Conservation (phyloP, 2,888 invertebrate species). For the Dione juno region DNA sequence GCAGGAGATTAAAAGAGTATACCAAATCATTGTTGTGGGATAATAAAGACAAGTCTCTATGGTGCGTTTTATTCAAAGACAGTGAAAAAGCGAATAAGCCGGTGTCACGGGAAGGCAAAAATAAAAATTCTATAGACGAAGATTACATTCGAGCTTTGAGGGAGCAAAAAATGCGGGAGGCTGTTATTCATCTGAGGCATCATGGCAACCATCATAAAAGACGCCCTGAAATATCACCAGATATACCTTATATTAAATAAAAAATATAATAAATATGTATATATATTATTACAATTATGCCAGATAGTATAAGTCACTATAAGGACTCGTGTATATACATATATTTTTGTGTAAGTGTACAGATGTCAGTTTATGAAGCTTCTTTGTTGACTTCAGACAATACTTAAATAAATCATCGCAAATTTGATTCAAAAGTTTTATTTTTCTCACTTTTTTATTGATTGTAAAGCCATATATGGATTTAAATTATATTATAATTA, state of each 20-base stretch:
- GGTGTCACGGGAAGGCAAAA: conserved; percentile 55
- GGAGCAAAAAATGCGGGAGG: conserved; percentile 74
- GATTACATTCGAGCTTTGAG: conserved; percentile 70
- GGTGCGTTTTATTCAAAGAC: conserved; percentile 81
- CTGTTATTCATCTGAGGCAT: conserved; percentile 75
- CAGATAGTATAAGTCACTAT: conserved; percentile 55
- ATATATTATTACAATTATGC: conserved; percentile 43
- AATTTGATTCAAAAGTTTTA: conserved; percentile 52
- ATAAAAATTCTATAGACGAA: conserved; percentile 67
- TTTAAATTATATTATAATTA: no score
- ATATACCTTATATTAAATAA: conserved; percentile 71
- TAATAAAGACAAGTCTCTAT: conserved; percentile 79
- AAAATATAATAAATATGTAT: conserved; percentile 43
- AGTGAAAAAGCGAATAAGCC: conserved; percentile 66
- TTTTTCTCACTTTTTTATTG: conserved; percentile 41
- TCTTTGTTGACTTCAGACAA: conserved; percentile 71
- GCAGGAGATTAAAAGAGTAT: conserved; percentile 78
- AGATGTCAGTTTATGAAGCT: conserved; percentile 55
- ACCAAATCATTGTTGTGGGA: conserved; percentile 80
- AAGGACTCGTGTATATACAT: conserved; percentile 63
- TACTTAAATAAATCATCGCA: conserved; percentile 59
- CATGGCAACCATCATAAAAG: conserved; percentile 73
- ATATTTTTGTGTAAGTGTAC: conserved; percentile 67
- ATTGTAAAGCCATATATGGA: background rate
- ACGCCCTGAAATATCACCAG: conserved; percentile 67